Evolutionary conservation across 2,888 invertebrate species (phyloP), one percentile per base, ranked within the genome.

Genomic region (Lochmaea capreae): DNA sequence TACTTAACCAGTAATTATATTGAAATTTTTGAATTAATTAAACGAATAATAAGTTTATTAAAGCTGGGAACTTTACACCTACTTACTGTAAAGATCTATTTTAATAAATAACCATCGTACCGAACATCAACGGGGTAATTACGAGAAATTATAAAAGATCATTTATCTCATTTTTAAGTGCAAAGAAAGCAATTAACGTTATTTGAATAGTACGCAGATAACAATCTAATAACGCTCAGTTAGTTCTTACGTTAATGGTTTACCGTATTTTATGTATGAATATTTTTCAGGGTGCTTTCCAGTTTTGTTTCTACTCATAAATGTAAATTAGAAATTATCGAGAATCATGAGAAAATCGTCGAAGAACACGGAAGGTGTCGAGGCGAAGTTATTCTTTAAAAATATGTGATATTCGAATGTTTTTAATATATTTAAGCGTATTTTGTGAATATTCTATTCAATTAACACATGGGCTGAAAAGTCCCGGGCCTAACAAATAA

Each of bases 171-270:
- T 42, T 61, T 61, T 61, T 42, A 16, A 16, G 3, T 68, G 58
- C 57, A 59, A 42, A 22, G 43, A 43, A 22, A 26, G 68, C 59
- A 68, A 68, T 68, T 68, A 68, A 68, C 42, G 18, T 46, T 59
- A 61, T 68, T 68, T 68, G 68, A 68, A 59, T 68, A 59, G 59
- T 59, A 59, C 42, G 10, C 59, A 68, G 68, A 68, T 68, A 68
- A 68, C 43, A 59, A 68, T 68, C 68, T 68, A 68, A 68, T 68
- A 68, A 68, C 68, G 46, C 59, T 59, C 43, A 42, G 59, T 46
- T 61, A 42, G 68, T 46, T 59, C 58, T 68, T 68, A 46, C 61
- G 42, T 68, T 68, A 68, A 68, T 68, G 68, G 68, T 68, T 58
- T 9, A 68, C 58, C 12, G 68, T 57, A 52, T 46, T 10, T 58